Evolutionary conservation across 2,888 invertebrate genomes (phyloP).

Genomic region (Boloria euphrosyne): DNA sequence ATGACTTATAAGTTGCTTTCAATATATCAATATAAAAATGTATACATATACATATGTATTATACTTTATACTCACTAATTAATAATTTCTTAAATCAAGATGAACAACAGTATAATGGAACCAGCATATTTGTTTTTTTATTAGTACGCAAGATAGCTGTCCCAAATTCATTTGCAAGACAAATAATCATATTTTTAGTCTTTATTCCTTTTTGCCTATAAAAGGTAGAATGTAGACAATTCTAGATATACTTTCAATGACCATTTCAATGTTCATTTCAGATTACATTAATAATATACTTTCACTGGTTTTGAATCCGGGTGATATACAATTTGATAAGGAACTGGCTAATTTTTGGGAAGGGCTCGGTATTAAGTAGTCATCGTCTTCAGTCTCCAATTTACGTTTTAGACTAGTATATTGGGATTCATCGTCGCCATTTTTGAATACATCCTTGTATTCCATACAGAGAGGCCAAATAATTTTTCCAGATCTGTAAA

Average conservation of each 20-base stretch:
- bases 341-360: conserved; percentile 60
- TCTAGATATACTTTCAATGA: neutral
- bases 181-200: no score
- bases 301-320: conserved; percentile 71
- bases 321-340: conserved; percentile 65
- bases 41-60: no score
- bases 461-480: conserved; percentile 79
- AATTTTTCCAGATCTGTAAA: conserved; percentile 73
- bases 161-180: no score
- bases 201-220: no score
- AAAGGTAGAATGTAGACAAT: no score
- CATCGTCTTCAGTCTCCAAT: conserved; percentile 71
- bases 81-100: no score
- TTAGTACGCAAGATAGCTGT: no score
- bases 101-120: no score
- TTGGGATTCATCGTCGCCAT: conserved; percentile 66
- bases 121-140: no score
- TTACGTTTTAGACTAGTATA: conserved; percentile 66
- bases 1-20: no score
- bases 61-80: no score
- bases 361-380: conserved; percentile 67
- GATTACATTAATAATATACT: conserved; percentile 43
- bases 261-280: neutral
- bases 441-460: conserved; percentile 73
- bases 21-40: no score